phyloP scores from a whole-genome alignment of 2,888 invertebrate genomes.

The Rotaria sp. region DNA sequence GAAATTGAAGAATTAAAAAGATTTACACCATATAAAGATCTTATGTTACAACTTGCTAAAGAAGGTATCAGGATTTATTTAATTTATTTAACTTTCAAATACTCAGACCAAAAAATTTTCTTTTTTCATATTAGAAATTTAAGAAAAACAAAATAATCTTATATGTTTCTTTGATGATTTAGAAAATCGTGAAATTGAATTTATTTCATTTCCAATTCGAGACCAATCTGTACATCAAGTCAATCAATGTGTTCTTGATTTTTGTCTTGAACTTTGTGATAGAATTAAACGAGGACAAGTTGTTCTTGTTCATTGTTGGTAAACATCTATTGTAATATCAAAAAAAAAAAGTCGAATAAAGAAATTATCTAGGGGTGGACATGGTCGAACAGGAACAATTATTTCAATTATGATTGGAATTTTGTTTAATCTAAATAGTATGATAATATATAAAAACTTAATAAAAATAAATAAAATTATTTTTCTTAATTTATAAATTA shows the following conservation, averaged over 20 bases:
- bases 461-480: too few species aligned
- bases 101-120: neutral
- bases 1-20: neutral
- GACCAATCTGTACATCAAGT: neutral
- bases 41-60: neutral
- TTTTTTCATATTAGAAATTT: neutral
- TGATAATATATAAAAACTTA: neutral
- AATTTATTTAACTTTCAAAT: too few species aligned
- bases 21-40: neutral
- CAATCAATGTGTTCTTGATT: neutral
- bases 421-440: neutral
- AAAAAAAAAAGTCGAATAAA: neutral
- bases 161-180: neutral
- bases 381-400: slow-evolving; percentile 17
- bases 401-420: slow-evolving; percentile 9
- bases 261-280: slow-evolving; percentile 11
- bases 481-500: neutral
- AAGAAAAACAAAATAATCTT: too few species aligned
- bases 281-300: neutral
- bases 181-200: neutral
- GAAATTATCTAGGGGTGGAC: neutral
- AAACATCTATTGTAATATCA: neutral
- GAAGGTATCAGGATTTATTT: neutral
- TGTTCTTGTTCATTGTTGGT: slow-evolving; percentile 11
- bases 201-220: neutral